Conservation (phyloP, 2,797 vertebrate species). For the Gambusia yucatana region DNA sequence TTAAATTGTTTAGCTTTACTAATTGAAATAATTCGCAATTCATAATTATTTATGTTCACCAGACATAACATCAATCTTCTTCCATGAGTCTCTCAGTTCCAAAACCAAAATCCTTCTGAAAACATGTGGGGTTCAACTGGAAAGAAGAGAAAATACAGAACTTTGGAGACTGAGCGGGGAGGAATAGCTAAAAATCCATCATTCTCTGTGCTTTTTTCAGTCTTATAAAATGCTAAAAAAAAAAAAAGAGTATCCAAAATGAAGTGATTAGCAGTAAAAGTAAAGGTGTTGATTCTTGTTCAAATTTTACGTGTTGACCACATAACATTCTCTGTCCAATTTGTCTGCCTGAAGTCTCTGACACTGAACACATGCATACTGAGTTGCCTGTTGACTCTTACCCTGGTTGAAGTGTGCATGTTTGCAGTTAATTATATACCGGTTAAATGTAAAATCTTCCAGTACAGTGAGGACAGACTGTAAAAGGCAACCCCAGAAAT, state of each 20-base stretch:
- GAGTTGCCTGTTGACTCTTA: neutral
- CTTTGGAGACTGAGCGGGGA: neutral
- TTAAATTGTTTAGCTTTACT: neutral
- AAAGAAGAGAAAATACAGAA: neutral
- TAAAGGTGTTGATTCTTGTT: neutral
- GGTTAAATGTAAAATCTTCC: neutral
- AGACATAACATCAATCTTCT: neutral
- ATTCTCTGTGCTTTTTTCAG: no score
- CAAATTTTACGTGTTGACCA: neutral
- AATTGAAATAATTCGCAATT: neutral
- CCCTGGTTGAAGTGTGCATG: neutral
- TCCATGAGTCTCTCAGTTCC: neutral
- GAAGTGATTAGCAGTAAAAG: neutral
- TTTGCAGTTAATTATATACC: neutral
- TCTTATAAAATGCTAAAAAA: no score
- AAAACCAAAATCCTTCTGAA: neutral
- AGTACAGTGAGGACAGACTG: neutral
- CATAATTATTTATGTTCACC: neutral
- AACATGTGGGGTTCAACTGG: neutral
- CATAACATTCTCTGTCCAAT: no score
- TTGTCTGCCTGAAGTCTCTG: neutral
- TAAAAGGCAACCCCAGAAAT: neutral
- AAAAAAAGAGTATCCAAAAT: no score
- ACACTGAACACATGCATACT: neutral
- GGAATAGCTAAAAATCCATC: neutral